These are phyloP conservation scores for Archaeoteleia sp. DNA, from an alignment of 2,888 invertebrate genomes.

Conservation along the genomic window DNA sequence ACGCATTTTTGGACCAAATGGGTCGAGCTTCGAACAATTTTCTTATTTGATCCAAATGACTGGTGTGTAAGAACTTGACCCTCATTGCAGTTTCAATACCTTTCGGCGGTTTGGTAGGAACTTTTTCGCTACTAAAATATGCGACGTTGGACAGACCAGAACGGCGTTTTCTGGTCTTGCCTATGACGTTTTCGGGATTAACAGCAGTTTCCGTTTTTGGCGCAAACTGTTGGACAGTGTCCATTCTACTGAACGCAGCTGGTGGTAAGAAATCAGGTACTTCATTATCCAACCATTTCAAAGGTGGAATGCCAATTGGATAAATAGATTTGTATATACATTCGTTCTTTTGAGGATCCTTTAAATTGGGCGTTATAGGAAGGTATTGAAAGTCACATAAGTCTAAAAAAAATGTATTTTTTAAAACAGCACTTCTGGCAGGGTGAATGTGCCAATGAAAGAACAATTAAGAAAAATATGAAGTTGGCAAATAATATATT, in stretches of 20 bases:
- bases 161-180: constrained; percentile 76
- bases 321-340: constrained; percentile 81
- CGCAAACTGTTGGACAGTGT: constrained; percentile 75
- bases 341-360: constrained; percentile 74
- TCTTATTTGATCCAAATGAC: constrained; percentile 69
- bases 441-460: too few species aligned
- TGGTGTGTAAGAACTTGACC: constrained; percentile 72
- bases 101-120: constrained; percentile 80
- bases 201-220: constrained; percentile 67
- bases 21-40: constrained; percentile 88
- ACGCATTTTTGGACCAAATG: constrained; percentile 89
- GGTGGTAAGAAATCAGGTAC: constrained; percentile 85
- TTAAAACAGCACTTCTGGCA: too few species aligned
- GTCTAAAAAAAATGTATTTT: constrained; percentile 78
- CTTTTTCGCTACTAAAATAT: constrained; percentile 79
- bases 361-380: constrained; percentile 79
- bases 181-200: constrained; percentile 73
- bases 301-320: constrained; percentile 77
- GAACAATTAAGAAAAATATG: too few species aligned
- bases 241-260: constrained; percentile 85
- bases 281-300: constrained; percentile 78
- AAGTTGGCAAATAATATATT: too few species aligned
- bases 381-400: constrained; percentile 95
- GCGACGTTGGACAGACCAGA: constrained; percentile 80
- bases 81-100: constrained; percentile 77